Percentiles rank a stretch among this genome's conserved stretches.
phyloP scores from a whole-genome alignment of 2,888 invertebrate species.

The Tubulanus polymorphus region DNA sequence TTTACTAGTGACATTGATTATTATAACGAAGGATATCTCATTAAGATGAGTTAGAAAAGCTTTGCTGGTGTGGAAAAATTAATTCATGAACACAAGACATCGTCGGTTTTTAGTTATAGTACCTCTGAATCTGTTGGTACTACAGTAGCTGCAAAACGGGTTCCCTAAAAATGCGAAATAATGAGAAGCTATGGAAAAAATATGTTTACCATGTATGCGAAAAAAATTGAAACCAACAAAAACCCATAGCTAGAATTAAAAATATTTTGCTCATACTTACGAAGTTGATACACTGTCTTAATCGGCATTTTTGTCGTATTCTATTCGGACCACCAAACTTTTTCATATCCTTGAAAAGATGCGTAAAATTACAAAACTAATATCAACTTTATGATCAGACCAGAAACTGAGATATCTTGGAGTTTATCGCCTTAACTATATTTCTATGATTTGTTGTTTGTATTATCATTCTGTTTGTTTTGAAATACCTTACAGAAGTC shows the following conservation, averaged over 20 bases:
- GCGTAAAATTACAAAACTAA: too few relatives aligned
- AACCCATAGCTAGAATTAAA: background rate
- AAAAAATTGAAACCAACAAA: too few relatives aligned
- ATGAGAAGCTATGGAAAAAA: background rate
- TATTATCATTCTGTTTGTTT: too few relatives aligned
- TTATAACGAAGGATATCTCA: too few relatives aligned
- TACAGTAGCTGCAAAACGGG: slow-evolving; percentile 5
- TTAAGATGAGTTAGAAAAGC: too few relatives aligned
- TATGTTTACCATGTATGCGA: too few relatives aligned
- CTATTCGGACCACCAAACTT: slow-evolving; percentile 58
- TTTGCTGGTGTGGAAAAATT: background rate
- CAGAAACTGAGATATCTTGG: too few relatives aligned
- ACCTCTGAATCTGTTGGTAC: background rate
- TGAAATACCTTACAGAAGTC: slow-evolving; percentile 59
- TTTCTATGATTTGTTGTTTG: too few relatives aligned
- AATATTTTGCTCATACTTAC: slow-evolving; percentile 32
- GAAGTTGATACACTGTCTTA: slow-evolving; percentile 50
- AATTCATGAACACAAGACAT: background rate
- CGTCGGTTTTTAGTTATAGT: background rate
- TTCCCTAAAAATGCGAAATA: background rate
- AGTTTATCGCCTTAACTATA: too few relatives aligned
- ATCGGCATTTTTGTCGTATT: slow-evolving; percentile 55
- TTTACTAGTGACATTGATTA: too few relatives aligned
- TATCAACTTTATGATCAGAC: too few relatives aligned
- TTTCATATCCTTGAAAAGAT: slow-evolving; percentile 56